These are phyloP conservation scores for Heliconius eleuchia DNA, from an alignment of 1,140 invertebrate species.

Conservation along the genomic window DNA sequence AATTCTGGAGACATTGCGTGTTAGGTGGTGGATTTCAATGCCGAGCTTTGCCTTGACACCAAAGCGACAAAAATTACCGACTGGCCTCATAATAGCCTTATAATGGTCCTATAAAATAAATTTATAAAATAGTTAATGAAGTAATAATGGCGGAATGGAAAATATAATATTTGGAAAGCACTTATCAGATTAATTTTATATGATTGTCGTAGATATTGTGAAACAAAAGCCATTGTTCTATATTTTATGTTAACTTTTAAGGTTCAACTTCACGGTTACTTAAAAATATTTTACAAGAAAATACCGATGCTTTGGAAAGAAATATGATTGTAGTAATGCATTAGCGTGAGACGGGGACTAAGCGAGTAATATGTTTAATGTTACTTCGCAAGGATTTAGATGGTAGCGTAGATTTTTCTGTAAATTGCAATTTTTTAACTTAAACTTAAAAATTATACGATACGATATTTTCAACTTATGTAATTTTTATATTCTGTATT, in stretches of 20 bases:
- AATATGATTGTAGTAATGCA: conserved; percentile 8
- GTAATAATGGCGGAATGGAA: conserved; percentile 9
- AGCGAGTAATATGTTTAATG: conserved; percentile 14
- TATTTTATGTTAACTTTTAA: conserved; percentile 4
- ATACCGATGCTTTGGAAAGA: conserved; percentile 7
- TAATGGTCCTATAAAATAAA: background rate
- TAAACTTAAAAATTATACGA: background rate
- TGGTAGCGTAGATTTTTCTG: conserved; percentile 8
- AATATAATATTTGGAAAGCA: conserved; percentile 16
- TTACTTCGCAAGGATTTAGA: background rate
- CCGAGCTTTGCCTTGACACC: too few species aligned
- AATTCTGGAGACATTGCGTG: too few species aligned
- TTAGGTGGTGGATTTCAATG: too few species aligned
- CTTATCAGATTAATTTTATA: conserved; percentile 10
- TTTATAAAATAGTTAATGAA: conserved; percentile 8
- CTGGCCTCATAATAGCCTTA: background rate
- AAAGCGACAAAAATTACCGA: too few species aligned
- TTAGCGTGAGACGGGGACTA: conserved; percentile 9
- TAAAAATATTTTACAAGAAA: conserved; percentile 6
- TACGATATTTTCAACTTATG: background rate
- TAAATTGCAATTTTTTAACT: background rate
- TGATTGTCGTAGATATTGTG: conserved; percentile 15
- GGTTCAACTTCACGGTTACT: conserved; percentile 1
- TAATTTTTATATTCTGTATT: background rate
- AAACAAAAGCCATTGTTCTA: conserved; percentile 21